Evolutionary conservation across 1,140 invertebrate species (phyloP).

Genomic region (Euwallacea similis): DNA sequence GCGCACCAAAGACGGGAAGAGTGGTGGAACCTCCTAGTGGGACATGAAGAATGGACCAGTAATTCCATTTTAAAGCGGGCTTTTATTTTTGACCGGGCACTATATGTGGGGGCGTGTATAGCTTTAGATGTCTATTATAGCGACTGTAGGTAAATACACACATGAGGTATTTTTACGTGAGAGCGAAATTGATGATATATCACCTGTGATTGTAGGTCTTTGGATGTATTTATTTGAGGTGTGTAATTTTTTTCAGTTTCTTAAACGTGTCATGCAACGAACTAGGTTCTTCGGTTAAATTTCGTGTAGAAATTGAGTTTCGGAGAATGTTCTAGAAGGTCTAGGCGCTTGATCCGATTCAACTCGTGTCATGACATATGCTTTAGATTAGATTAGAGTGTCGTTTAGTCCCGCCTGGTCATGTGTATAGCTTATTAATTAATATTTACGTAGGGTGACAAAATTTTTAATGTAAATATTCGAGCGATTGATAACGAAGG

Average conservation of each 20-base stretch:
- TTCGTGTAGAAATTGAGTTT: no score
- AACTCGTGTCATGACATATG: slow-evolving; percentile 11
- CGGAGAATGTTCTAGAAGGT: no score
- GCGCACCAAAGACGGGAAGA: slow-evolving; percentile 28
- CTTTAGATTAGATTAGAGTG: slow-evolving; percentile 12
- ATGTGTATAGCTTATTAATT: slow-evolving; percentile 10
- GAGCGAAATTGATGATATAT: slow-evolving; percentile 21
- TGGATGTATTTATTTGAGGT: no score
- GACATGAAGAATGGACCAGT: neutral
- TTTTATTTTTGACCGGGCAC: no score
- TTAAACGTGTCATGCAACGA: no score
- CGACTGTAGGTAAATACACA: no score
- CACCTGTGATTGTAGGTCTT: slow-evolving; percentile 19
- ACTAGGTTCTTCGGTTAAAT: no score
- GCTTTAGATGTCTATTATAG: neutral
- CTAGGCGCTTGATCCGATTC: no score
- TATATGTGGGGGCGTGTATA: neutral
- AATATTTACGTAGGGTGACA: slow-evolving; percentile 23
- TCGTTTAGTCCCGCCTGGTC: slow-evolving; percentile 23
- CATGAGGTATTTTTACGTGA: neutral
- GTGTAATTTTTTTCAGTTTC: no score
- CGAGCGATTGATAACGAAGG: no score
- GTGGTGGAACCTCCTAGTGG: slow-evolving; percentile 39
- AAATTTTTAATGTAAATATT: neutral
- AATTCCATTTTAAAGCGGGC: no score